Conservation (phyloP, 2,113 vertebrate species). For the Gallinago media region DNA sequence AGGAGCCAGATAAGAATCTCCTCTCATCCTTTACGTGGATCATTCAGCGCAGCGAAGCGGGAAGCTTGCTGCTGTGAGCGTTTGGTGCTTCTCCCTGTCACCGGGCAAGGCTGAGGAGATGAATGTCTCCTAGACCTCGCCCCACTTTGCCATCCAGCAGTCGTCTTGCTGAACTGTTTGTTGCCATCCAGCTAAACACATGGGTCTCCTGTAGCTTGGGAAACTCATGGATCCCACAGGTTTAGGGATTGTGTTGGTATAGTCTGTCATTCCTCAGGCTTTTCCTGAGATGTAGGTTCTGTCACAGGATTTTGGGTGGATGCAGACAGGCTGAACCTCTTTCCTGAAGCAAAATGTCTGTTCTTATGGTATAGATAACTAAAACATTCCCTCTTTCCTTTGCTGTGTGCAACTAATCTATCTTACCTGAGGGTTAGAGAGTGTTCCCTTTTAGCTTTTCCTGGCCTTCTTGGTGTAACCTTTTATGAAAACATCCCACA, state of each 20-base stretch:
- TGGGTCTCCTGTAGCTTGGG: background rate
- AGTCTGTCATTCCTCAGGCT: background rate
- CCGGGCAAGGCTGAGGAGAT: background rate
- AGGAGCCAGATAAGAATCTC: background rate
- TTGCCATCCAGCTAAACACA: background rate
- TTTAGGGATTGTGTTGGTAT: background rate
- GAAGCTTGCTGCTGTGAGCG: background rate
- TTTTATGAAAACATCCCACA: background rate
- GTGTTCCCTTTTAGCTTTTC: background rate
- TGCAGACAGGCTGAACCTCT: background rate
- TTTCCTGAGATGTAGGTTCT: background rate
- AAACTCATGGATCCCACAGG: background rate
- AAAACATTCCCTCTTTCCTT: background rate
- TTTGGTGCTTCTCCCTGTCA: background rate
- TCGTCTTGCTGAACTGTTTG: rapidly evolving
- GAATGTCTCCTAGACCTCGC: background rate
- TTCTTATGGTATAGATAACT: background rate
- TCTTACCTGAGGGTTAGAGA: background rate
- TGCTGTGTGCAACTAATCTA: background rate
- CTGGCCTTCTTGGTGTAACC: background rate
- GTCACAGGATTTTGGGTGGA: background rate
- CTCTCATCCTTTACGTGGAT: background rate
- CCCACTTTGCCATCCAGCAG: background rate
- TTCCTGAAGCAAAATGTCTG: background rate
- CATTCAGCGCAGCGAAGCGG: background rate